phyloP scores from a whole-genome alignment of 2,888 invertebrate genomes.

The Vanessa cardui region DNA sequence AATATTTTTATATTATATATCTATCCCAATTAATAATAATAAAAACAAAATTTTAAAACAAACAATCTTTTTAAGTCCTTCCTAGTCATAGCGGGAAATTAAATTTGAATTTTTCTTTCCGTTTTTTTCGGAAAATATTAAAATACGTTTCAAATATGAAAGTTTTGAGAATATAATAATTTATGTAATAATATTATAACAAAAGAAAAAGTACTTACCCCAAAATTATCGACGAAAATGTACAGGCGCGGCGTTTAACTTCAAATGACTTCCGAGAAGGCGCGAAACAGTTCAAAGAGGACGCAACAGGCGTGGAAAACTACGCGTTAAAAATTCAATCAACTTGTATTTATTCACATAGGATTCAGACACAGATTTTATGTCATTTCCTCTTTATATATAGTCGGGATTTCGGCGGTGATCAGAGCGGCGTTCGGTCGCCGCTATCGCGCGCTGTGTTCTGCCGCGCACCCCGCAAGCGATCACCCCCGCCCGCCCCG shows the following conservation, averaged over 20 bases:
- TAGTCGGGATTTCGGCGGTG: conserved; percentile 47
- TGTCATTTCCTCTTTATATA: conserved; percentile 42
- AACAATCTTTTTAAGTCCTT: background rate
- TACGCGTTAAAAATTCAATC: conserved; percentile 53
- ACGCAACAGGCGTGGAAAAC: conserved; percentile 61
- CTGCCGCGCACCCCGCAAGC: conserved; percentile 54
- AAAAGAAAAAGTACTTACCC: conserved; percentile 65
- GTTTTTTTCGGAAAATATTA: background rate
- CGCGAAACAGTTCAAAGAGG: conserved; percentile 42
- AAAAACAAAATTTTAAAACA: background rate
- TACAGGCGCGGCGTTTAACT: conserved; percentile 50
- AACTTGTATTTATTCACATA: conserved; percentile 63
- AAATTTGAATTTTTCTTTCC: background rate
- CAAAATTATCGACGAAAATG: conserved; percentile 54
- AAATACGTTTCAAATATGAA: background rate
- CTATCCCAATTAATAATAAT: background rate
- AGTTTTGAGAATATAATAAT: background rate
- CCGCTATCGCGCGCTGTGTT: conserved; percentile 71
- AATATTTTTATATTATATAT: background rate
- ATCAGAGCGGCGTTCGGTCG: conserved; percentile 71
- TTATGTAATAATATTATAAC: conserved; percentile 42
- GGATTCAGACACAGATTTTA: conserved; percentile 55
- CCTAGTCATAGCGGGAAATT: background rate
- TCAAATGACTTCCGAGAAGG: conserved; percentile 36
- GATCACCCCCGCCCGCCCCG: conserved; percentile 50